phyloP scores from a whole-genome alignment of 2,113 vertebrate species.

The Petrocephalus microphthalmus region DNA sequence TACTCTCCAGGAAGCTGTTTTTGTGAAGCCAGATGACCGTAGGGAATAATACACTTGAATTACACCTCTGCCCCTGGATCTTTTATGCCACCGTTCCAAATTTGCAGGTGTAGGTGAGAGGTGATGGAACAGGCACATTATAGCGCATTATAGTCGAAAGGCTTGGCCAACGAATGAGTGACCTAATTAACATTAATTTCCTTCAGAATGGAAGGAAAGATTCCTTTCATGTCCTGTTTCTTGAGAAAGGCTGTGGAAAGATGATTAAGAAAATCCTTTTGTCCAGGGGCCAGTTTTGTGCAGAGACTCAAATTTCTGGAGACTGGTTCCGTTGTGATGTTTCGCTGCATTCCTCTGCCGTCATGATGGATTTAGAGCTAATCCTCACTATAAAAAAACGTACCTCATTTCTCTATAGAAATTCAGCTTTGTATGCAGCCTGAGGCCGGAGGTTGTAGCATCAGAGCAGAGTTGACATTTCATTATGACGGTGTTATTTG shows the following conservation, averaged over 20 bases:
- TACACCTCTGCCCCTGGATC: neutral
- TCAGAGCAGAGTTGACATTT: conserved; percentile 4
- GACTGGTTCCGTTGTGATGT: neutral
- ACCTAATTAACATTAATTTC: conserved; percentile 7
- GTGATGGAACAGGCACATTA: neutral
- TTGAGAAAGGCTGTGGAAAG: neutral
- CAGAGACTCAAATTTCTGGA: neutral
- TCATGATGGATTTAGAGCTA: neutral
- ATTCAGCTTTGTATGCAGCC: neutral
- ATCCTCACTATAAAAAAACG: conserved; percentile 8
- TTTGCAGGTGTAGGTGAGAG: conserved; percentile 1
- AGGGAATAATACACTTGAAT: neutral
- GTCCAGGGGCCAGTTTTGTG: conserved; percentile 8
- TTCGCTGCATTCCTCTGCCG: neutral
- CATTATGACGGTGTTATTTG: neutral
- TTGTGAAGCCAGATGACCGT: neutral
- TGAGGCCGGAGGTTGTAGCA: neutral
- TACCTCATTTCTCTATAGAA: conserved; percentile 1
- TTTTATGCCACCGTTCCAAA: neutral
- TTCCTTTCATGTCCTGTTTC: neutral
- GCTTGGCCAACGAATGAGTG: neutral
- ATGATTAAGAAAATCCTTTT: conserved; percentile 18
- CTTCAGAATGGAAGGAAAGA: neutral
- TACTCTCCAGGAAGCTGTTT: conserved; percentile 16
- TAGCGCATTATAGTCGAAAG: neutral